phyloP scores from a whole-genome alignment of 2,888 invertebrate genomes.

The Hypsopygia costalis region DNA sequence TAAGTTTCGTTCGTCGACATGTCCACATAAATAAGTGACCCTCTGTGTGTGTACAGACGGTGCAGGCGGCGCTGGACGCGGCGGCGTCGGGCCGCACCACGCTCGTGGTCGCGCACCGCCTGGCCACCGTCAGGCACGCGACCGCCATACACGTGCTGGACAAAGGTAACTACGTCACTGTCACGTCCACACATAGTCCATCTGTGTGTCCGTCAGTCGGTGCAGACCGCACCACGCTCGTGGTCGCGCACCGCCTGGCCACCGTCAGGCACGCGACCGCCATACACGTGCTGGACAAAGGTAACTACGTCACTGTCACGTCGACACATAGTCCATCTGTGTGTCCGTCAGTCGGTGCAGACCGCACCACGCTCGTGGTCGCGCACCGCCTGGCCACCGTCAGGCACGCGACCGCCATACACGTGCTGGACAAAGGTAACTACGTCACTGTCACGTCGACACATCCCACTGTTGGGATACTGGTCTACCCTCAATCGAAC shows the following conservation, averaged over 20 bases:
- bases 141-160: slow-evolving; percentile 89
- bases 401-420: slow-evolving; percentile 88
- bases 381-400: slow-evolving; percentile 93
- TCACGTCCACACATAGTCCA: too few species aligned
- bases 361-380: slow-evolving; percentile 90
- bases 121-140: slow-evolving; percentile 90
- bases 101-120: slow-evolving; percentile 91
- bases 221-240: slow-evolving; percentile 90
- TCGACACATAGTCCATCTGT: too few species aligned
- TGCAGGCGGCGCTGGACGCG: slow-evolving; percentile 90
- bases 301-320: slow-evolving; percentile 47
- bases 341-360: slow-evolving; percentile 83
- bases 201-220: slow-evolving; percentile 76
- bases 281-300: slow-evolving; percentile 88
- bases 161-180: slow-evolving; percentile 70
- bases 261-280: slow-evolving; percentile 90
- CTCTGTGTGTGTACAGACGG: slow-evolving; percentile 77
- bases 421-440: slow-evolving; percentile 87
- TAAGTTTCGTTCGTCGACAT: too few species aligned
- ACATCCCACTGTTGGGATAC: too few species aligned
- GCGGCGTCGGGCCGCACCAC: slow-evolving; percentile 89
- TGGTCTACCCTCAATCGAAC: too few species aligned
- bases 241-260: slow-evolving; percentile 92
- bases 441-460: background rate
- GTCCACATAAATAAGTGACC: too few species aligned